Evolutionary conservation across 2,888 invertebrate genomes (phyloP).

Genomic region (Drosophila kokeensis): DNA sequence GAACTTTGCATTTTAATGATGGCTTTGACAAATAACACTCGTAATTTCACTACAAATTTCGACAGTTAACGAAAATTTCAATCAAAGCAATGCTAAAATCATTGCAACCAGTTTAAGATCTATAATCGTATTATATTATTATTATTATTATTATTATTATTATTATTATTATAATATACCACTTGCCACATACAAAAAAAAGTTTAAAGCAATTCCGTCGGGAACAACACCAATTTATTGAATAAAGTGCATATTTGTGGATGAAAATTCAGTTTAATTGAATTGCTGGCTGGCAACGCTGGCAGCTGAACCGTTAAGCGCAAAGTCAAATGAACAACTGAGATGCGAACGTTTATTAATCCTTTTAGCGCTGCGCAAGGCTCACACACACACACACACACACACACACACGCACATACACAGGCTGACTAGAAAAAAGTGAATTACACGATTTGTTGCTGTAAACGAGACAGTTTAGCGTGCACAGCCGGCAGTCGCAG

Average conservation of each 20-base stretch:
- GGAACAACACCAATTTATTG: slow-evolving; percentile 17
- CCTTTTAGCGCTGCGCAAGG: slow-evolving; percentile 75
- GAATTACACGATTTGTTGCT: slow-evolving; percentile 77
- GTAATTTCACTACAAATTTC: not conserved
- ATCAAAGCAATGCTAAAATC: slow-evolving; percentile 14
- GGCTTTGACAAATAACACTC: not conserved
- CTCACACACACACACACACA: slow-evolving; percentile 19
- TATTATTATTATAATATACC: not conserved
- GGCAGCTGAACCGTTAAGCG: slow-evolving; percentile 77
- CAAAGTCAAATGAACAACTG: slow-evolving; percentile 82
- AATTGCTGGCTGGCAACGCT: slow-evolving; percentile 48
- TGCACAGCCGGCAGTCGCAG: slow-evolving; percentile 61
- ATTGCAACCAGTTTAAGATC: slow-evolving; percentile 13
- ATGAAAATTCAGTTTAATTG: slow-evolving; percentile 35
- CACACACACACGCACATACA: not conserved
- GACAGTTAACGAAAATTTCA: not conserved
- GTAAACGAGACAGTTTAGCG: slow-evolving; percentile 76
- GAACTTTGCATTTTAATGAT: slow-evolving; percentile 86
- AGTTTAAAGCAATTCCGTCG: slow-evolving; percentile 1
- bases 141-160: not conserved
- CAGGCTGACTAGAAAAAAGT: slow-evolving; percentile 44
- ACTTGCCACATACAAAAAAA: slow-evolving; percentile 17
- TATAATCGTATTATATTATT: not conserved
- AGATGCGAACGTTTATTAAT: slow-evolving; percentile 78
- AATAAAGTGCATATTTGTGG: slow-evolving; percentile 20